Base-by-base conservation (phyloP, 1,140 invertebrate genomes). In the Pogonognathellus flavescens region DNA sequence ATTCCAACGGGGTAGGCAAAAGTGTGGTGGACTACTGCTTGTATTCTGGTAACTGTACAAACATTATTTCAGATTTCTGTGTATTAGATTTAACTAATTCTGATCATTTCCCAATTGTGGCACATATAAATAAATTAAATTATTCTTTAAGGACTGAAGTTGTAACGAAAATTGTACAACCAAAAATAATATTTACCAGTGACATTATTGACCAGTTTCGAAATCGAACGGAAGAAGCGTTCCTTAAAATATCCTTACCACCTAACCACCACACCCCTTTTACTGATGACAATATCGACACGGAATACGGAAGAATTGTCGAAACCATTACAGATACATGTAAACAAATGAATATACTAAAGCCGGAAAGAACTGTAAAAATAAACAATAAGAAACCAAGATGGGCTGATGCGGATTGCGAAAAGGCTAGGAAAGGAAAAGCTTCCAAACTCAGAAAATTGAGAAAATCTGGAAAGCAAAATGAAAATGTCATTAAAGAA, bases 1-100 rank as follows among this genome's bases (percentile, higher is more conserved):
- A 82, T 16, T 5, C 8, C 0, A 82, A 82, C n/a, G 57, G 57
- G 6, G 16, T 0, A 57, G 81, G 57, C 14, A 60, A 31, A 53
- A 82, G 81, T 25, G 55, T 82, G 0, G 57, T 82, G 5, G 81
- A 82, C 41, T 57, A 25, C 10, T 60, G 53, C 14, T 49, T 82
- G 1, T 82, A 60, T 6, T 31, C n/a, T n/a, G 31, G 60, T 14
- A 16, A 41, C 0, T n/a, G 9, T 4, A 9, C 7, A 11, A 13
- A 62, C 10, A 25, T 13, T 20, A 60, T 82, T 0, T 4, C 22
- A 25, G 18, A 57, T 25, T 59, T 82, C 20, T 20, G 4, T 4
- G 80, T 59, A 0, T 57, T 55, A 1, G 22, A 59, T 31, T 25
- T 13, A 14, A 11, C 50, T 5, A 4, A 53, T 1, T 82, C 80